Percentiles rank a stretch among this genome's conserved stretches.
Evolutionary conservation across 2,113 vertebrate genomes (phyloP).

Genomic region (Scartelaos histophorus): DNA sequence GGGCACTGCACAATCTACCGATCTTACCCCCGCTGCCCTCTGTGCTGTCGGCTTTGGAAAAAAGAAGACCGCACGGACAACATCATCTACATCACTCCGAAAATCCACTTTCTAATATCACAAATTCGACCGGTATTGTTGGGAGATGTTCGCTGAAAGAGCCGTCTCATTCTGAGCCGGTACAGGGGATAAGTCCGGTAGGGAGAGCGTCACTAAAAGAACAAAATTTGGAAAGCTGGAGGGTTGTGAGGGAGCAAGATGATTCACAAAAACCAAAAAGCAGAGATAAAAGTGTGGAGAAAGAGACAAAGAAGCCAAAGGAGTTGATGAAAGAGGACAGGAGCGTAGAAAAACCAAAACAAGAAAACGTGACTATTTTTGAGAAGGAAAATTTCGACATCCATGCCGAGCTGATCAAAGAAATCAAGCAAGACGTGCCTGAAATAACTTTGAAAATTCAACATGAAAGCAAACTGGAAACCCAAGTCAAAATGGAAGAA

Average conservation of each 20-base stretch:
- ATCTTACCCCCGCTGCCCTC: conserved; percentile 79
- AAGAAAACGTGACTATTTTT: conserved; percentile 18
- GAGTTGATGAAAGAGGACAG: conserved; percentile 28
- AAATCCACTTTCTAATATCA: conserved; percentile 48
- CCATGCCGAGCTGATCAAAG: conserved; percentile 9
- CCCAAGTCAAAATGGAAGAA: conserved; percentile 15
- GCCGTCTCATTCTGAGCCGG: conserved; percentile 53
- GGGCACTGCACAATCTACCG: conserved; percentile 78
- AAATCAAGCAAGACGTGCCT: conserved; percentile 34
- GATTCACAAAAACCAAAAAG: conserved; percentile 53
- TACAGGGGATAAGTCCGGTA: conserved; percentile 36
- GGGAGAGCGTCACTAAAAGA: conserved; percentile 71
- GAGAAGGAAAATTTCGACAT: conserved; percentile 13
- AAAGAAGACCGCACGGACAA: conserved; percentile 58
- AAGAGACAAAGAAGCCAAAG: conserved; percentile 12
- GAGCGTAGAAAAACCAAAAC: conserved; percentile 28
- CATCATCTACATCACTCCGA: conserved; percentile 67
- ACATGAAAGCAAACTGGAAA: conserved; percentile 17
- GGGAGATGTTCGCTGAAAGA: conserved; percentile 72
- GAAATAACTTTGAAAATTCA: conserved; percentile 21
- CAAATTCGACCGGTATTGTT: conserved; percentile 53
- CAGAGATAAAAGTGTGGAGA: conserved; percentile 29
- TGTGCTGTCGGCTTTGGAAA: conserved; percentile 70
- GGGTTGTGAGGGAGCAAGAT: conserved; percentile 66
- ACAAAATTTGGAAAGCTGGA: conserved; percentile 77